phyloP scores from a whole-genome alignment of 2,888 invertebrate genomes.

The Prosapia bicincta region DNA sequence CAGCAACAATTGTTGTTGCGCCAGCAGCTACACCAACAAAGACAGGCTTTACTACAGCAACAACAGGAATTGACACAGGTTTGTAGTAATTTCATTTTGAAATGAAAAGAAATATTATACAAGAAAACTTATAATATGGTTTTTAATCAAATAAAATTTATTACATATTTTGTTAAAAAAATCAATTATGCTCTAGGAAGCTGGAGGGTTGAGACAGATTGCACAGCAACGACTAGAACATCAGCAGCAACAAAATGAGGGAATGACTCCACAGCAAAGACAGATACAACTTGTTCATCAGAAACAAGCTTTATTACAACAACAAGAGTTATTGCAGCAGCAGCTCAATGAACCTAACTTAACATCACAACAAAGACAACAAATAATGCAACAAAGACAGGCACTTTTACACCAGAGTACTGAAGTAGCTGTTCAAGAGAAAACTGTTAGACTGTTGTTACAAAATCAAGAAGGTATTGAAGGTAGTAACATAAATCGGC shows the following conservation, averaged over 20 bases:
- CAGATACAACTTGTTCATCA: conserved; percentile 43
- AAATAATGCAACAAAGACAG: conserved; percentile 43
- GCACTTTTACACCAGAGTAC: conserved; percentile 10
- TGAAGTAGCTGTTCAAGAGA: background rate
- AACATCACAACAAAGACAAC: conserved; percentile 47
- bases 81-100: too few species aligned
- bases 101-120: too few species aligned
- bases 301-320: conserved; percentile 47
- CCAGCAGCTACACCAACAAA: conserved; percentile 41
- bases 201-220: conserved; percentile 22
- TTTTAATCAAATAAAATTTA: too few species aligned
- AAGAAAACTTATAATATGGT: too few species aligned
- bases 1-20: conserved; percentile 45
- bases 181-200: conserved; percentile 14
- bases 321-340: conserved; percentile 46
- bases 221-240: conserved; percentile 39
- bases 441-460: background rate
- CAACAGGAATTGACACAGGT: conserved; percentile 31
- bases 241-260: conserved; percentile 38
- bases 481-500: conserved; percentile 16
- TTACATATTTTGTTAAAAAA: too few species aligned
- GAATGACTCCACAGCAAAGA: conserved; percentile 47
- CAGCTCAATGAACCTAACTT: conserved; percentile 40
- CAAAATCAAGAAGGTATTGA: background rate
- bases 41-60: conserved; percentile 33